Evolutionary conservation across 2,888 invertebrate species (phyloP).

Genomic region (Macrophya annulata): DNA sequence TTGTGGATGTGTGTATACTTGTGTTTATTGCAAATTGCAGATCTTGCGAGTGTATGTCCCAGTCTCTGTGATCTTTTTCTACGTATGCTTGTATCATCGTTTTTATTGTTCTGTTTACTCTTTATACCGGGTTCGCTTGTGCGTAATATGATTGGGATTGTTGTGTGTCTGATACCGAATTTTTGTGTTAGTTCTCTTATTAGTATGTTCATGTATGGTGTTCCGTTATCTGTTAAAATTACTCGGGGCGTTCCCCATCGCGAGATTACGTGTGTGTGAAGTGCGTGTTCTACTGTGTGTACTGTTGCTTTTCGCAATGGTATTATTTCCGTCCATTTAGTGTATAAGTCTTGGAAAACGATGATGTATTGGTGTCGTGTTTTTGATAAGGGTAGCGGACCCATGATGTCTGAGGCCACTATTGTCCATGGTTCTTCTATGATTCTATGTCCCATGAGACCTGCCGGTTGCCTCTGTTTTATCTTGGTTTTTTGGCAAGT

Average conservation of each 20-base stretch:
- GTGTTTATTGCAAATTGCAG: not conserved
- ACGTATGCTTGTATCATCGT: too few species aligned
- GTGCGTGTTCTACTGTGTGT: not conserved
- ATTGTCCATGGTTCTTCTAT: conserved; percentile 61
- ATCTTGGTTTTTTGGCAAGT: conserved; percentile 64
- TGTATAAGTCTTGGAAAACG: conserved; percentile 61
- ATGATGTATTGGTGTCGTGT: conserved; percentile 58
- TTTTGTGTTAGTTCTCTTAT: not conserved
- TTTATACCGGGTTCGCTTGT: too few species aligned
- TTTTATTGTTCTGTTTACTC: too few species aligned
- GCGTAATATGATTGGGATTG: not conserved
- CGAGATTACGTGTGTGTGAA: not conserved
- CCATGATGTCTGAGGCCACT: conserved; percentile 42
- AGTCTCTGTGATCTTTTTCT: too few species aligned
- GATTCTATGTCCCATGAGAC: conserved; percentile 62
- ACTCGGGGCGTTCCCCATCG: not conserved
- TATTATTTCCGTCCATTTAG: conserved; percentile 56
- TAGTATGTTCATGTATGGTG: not conserved
- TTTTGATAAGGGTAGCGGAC: conserved; percentile 57
- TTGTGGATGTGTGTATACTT: not conserved
- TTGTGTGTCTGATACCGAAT: not conserved
- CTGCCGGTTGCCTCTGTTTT: conserved; percentile 59
- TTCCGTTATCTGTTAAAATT: not conserved
- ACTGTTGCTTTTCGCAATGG: not conserved
- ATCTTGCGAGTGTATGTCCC: not conserved